Evolutionary conservation across 1,140 invertebrate species (phyloP).

Genomic region (Drosophila truncata): DNA sequence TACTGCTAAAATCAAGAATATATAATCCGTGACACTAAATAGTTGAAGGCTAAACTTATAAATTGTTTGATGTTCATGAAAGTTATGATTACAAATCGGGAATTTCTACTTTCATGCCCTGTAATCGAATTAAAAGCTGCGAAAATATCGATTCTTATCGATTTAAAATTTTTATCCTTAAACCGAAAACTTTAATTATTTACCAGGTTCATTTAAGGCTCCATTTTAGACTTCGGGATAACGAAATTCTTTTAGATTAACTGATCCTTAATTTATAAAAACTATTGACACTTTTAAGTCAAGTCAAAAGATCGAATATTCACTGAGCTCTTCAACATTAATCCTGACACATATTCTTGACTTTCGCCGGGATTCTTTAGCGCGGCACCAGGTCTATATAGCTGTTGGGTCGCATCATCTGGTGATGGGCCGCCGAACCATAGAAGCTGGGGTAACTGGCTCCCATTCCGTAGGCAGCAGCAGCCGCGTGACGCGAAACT

Average conservation of each 20-base stretch:
- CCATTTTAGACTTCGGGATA: neutral
- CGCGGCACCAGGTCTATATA: slow-evolving; percentile 84
- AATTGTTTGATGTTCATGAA: neutral
- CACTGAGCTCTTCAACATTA: neutral
- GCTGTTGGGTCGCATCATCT: slow-evolving; percentile 82
- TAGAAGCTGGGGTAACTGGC: slow-evolving; percentile 80
- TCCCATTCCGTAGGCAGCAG: slow-evolving; percentile 71
- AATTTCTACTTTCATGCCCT: neutral
- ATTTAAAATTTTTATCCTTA: neutral
- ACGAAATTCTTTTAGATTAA: neutral
- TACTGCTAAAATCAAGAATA: slow-evolving; percentile 12
- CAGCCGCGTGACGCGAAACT: slow-evolving; percentile 69
- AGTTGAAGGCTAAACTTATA: neutral
- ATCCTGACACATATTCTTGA: neutral
- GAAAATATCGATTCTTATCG: neutral
- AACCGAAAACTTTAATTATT: neutral
- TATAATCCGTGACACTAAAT: neutral
- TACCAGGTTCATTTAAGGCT: too few species aligned
- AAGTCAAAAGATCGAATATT: neutral
- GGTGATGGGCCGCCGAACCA: slow-evolving; percentile 74
- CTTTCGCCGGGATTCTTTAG: slow-evolving; percentile 21
- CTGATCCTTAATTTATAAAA: neutral
- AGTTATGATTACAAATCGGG: neutral
- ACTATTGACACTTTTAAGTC: neutral
- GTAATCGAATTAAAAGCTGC: too few species aligned